These are phyloP conservation scores for Hipparchia sbordonii DNA, from an alignment of 2,888 invertebrate species.

Conservation along the genomic window DNA sequence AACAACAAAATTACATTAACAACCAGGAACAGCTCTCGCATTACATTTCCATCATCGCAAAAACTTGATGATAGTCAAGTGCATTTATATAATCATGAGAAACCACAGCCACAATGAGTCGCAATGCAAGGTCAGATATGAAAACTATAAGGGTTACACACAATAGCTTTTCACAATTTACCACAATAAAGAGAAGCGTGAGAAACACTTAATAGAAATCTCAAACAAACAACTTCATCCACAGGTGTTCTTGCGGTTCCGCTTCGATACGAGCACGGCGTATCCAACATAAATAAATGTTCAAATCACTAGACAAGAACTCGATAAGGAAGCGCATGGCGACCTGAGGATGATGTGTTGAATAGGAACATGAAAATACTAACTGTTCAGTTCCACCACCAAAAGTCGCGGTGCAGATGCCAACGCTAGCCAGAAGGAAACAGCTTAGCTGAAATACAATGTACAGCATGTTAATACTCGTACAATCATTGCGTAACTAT, in stretches of 20 bases:
- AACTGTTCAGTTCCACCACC: constrained; percentile 80
- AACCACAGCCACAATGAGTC: constrained; percentile 48
- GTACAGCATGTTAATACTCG: constrained; percentile 19
- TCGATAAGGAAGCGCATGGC: constrained; percentile 26
- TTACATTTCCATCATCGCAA: constrained; percentile 29
- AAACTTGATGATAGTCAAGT: constrained; percentile 32
- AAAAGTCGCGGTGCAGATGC: constrained; percentile 78
- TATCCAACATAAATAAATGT: constrained; percentile 28
- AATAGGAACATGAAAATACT: constrained; percentile 61
- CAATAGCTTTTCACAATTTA: constrained; percentile 78
- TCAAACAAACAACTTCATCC: constrained; percentile 65
- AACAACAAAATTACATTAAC: constrained; percentile 46
- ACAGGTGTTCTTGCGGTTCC: constrained; percentile 65
- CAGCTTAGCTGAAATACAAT: constrained; percentile 76
- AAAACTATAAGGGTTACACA: constrained; percentile 61
- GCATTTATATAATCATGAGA: constrained; percentile 34
- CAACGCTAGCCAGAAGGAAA: constrained; percentile 72
- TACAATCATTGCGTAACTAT: constrained; percentile 8
- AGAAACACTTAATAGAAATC: constrained; percentile 72
- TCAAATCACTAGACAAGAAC: constrained; percentile 5
- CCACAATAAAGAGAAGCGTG: constrained; percentile 71
- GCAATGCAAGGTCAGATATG: constrained; percentile 63
- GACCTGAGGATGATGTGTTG: constrained; percentile 40
- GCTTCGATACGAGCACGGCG: constrained; percentile 19
- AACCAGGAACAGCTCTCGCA: constrained; percentile 18